These are phyloP conservation scores for Dolichoris vasculosae DNA, from an alignment of 1,140 invertebrate genomes.

Conservation along the genomic window DNA sequence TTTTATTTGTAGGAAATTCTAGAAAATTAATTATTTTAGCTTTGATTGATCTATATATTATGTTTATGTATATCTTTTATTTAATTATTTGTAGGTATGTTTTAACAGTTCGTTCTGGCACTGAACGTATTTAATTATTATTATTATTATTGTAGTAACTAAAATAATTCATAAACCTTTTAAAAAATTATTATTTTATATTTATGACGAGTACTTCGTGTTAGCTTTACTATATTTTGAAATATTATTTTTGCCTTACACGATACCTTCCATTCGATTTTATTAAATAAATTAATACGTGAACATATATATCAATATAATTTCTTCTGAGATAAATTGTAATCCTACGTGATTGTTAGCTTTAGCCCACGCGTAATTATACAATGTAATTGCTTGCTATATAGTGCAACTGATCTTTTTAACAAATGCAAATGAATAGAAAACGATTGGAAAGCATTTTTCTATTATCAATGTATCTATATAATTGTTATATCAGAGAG, in stretches of 20 bases:
- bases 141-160: slow-evolving; percentile 8
- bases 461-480: not conserved
- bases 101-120: not conserved
- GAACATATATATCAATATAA: not conserved
- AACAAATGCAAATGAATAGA: slow-evolving; percentile 27
- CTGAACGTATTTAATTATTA: slow-evolving; percentile 29
- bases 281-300: slow-evolving; percentile 1
- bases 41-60: not conserved
- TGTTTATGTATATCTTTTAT: slow-evolving; percentile 4
- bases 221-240: too few species aligned
- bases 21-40: slow-evolving; percentile 1
- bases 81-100: slow-evolving; percentile 16
- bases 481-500: slow-evolving; percentile 5
- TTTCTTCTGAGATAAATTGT: not conserved
- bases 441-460: slow-evolving; percentile 20
- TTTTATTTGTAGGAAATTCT: slow-evolving; percentile 15
- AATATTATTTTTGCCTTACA: too few species aligned
- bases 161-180: slow-evolving; percentile 4
- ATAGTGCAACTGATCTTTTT: slow-evolving; percentile 29
- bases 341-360: slow-evolving; percentile 35
- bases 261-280: not conserved
- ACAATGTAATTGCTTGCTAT: slow-evolving; percentile 41
- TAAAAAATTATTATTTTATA: not conserved
- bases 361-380: slow-evolving; percentile 36
- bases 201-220: not conserved